phyloP scores from a whole-genome alignment of 2,888 invertebrate genomes.

The Diadromus collaris region DNA sequence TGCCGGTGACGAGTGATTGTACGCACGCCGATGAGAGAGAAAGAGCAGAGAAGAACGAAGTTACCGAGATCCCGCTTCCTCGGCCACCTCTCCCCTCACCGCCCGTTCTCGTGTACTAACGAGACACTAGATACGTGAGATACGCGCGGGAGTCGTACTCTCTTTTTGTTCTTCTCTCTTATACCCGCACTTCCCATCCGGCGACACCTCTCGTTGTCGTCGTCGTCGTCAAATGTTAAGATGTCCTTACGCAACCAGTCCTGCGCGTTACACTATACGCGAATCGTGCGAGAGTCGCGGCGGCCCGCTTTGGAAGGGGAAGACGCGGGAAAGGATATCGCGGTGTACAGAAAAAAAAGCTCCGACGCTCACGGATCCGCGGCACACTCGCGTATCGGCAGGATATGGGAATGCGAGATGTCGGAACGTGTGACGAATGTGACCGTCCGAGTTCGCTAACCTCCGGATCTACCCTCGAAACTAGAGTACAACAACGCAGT shows the following conservation, averaged over 20 bases:
- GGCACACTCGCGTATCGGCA: slow-evolving; percentile 19
- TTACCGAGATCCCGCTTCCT: slow-evolving; percentile 38
- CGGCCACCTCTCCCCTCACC: slow-evolving; percentile 68
- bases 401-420: slow-evolving; percentile 29
- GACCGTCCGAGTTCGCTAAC: slow-evolving; percentile 38
- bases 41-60: slow-evolving; percentile 1
- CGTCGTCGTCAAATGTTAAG: slow-evolving; percentile 66
- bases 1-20: slow-evolving; percentile 21
- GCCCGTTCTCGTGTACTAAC: slow-evolving; percentile 44
- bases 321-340: slow-evolving; percentile 58
- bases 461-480: background rate
- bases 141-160: slow-evolving; percentile 56
- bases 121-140: slow-evolving; percentile 60
- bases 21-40: background rate
- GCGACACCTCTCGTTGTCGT: slow-evolving; percentile 67
- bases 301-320: slow-evolving; percentile 5
- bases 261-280: slow-evolving; percentile 64
- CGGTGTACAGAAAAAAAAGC: slow-evolving; percentile 28
- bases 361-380: slow-evolving; percentile 45
- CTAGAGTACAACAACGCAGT: background rate
- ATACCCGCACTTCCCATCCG: slow-evolving; percentile 52
- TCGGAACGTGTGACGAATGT: slow-evolving; percentile 52
- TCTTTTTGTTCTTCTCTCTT: slow-evolving; percentile 28
- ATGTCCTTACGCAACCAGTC: slow-evolving; percentile 71
- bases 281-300: slow-evolving; percentile 29